Base-by-base conservation (phyloP, 2,113 vertebrate genomes). In the Heloderma charlesbogerti region DNA sequence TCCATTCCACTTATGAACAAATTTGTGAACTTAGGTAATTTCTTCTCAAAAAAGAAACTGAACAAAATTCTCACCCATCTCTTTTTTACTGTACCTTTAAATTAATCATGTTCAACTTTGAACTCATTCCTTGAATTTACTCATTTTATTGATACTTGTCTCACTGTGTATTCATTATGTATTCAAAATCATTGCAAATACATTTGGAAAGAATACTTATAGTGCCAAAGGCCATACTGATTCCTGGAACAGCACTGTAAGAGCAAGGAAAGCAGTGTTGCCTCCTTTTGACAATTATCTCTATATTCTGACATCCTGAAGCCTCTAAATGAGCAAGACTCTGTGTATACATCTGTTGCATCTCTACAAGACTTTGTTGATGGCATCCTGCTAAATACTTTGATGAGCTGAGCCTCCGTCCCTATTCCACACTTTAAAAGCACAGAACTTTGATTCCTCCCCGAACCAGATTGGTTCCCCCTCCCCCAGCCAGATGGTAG, bases 401-500 rank as follows among this genome's bases (percentile, higher is more conserved):
- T 79, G 89, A 91, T 88, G 60, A 91, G 88, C 78, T 80, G 77
- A n/a, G 43, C 57, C 84, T 72, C 27, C 34, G 25, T 54, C 40
- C 40, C 13, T 37, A 29, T 80, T 93, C 45, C 29, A 67, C 66
- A 92, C 45, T 83, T 84, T 93, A 89, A 92, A 94, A 90, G 85
- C 92, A 89, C 87, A 94, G 87, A 89, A 66, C 87, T 78, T 88
- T 91, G 89, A 45, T 84, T 57, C 31, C 12, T 5, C n/a, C 15
- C 40, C 63, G 63, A 94, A 91, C 95, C 96, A 96, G 95, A 95
- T 94, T 95, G 60, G 60, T 63, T 22, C 71, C n/a, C 25, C 54
- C 37, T 57, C 51, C 37, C 60, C 81, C 71, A 94, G 91, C 95
- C 96, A 96, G 96, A 95, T 95, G 96, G 96, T 96, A 94, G 95